Evolutionary conservation across 2,888 invertebrate species (phyloP).

Genomic region (Hypomecis atomaria): DNA sequence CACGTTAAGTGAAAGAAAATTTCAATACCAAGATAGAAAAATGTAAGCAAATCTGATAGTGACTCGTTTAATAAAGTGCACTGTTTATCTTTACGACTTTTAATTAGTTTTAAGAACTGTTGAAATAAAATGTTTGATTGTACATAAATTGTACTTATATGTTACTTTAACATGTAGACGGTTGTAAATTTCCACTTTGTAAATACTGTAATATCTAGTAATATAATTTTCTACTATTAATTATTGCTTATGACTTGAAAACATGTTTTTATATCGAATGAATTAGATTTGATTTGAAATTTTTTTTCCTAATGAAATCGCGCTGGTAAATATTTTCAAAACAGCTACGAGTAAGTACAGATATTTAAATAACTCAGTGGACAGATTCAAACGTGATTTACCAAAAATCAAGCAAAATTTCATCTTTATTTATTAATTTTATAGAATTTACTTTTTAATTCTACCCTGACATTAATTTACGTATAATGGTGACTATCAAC

Average conservation of each 20-base stretch:
- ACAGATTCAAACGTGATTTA: slow-evolving; percentile 77
- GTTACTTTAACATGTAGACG: neutral
- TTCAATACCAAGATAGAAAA: slow-evolving; percentile 48
- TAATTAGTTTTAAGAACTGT: slow-evolving; percentile 3
- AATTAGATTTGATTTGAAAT: slow-evolving; percentile 61
- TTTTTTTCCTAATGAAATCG: slow-evolving; percentile 72
- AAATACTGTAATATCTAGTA: slow-evolving; percentile 14
- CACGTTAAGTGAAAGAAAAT: slow-evolving; percentile 55
- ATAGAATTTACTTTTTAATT: slow-evolving; percentile 69
- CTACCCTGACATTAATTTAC: slow-evolving; percentile 95
- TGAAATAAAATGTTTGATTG: slow-evolving; percentile 6
- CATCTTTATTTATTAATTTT: slow-evolving; percentile 69
- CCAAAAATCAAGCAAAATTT: slow-evolving; percentile 73
- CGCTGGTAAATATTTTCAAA: slow-evolving; percentile 61
- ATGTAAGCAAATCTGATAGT: slow-evolving; percentile 16
- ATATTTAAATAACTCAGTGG: slow-evolving; percentile 69
- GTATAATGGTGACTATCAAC: slow-evolving; percentile 90
- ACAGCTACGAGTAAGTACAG: slow-evolving; percentile 45
- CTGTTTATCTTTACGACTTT: slow-evolving; percentile 11
- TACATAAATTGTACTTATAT: slow-evolving; percentile 19
- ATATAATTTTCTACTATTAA: slow-evolving; percentile 28
- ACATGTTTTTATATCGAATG: slow-evolving; percentile 25
- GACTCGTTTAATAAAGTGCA: neutral
- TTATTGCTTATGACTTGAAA: slow-evolving; percentile 32
- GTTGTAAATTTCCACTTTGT: slow-evolving; percentile 4